Conservation (phyloP, 2,888 invertebrate genomes). For the Dasypogon diadema region DNA sequence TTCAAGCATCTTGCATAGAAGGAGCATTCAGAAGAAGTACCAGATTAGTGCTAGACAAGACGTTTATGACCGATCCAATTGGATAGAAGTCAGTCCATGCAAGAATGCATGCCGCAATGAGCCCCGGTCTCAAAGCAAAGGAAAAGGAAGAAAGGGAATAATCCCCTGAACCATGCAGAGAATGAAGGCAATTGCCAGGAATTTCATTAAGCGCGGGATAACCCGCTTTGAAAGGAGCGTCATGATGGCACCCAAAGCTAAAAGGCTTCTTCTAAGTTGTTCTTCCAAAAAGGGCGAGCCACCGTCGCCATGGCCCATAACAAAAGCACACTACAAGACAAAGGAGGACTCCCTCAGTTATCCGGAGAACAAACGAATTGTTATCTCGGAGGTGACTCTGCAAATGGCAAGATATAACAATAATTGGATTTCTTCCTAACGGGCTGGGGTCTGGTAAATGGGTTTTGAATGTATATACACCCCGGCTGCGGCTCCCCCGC, state of each 20-base stretch:
- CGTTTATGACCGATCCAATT: too few relatives aligned
- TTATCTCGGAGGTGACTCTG: slow-evolving; percentile 33
- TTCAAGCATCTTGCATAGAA: too few relatives aligned
- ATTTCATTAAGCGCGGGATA: slow-evolving; percentile 23
- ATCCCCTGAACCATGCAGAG: slow-evolving; percentile 16
- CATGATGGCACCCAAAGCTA: neutral
- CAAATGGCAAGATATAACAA: slow-evolving; percentile 32
- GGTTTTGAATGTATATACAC: neutral
- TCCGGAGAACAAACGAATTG: slow-evolving; percentile 26
- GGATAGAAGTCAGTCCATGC: too few relatives aligned
- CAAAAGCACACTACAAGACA: slow-evolving; percentile 17
- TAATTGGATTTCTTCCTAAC: slow-evolving; percentile 28
- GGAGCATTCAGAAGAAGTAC: too few relatives aligned
- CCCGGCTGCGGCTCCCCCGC: neutral
- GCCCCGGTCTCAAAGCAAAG: too few relatives aligned
- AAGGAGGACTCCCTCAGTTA: neutral
- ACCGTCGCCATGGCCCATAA: neutral
- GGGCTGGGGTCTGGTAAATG: slow-evolving; percentile 1
- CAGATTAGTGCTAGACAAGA: too few relatives aligned
- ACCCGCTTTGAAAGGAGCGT: neutral
- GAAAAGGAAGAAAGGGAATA: neutral
- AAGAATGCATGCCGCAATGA: too few relatives aligned
- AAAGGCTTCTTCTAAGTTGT: slow-evolving; percentile 1
- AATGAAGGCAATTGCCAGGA: slow-evolving; percentile 20
- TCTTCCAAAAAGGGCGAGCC: slow-evolving; percentile 4